Percentiles rank a stretch among this genome's conserved stretches.
These are phyloP conservation scores for Polyploca ridens DNA, from an alignment of 2,888 invertebrate genomes.

Conservation along the genomic window DNA sequence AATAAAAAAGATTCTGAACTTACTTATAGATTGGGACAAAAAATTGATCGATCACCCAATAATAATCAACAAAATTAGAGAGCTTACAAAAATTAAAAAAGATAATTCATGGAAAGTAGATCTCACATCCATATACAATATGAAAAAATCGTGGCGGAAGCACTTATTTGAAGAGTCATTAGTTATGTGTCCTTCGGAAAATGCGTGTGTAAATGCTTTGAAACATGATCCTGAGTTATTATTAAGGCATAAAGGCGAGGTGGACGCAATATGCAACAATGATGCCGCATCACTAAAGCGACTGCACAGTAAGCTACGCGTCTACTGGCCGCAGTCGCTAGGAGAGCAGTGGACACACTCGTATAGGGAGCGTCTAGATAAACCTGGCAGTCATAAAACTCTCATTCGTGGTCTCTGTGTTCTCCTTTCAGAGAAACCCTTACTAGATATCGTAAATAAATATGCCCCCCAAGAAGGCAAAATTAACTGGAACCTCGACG, in stretches of 20 bases:
- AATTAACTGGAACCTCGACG: slow-evolving; percentile 57
- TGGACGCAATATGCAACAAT: slow-evolving; percentile 43
- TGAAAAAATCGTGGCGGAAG: slow-evolving; percentile 64
- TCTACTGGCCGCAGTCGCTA: slow-evolving; percentile 61
- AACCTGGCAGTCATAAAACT: slow-evolving; percentile 47
- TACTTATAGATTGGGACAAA: slow-evolving; percentile 60
- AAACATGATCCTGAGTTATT: slow-evolving; percentile 65
- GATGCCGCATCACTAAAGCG: slow-evolving; percentile 44
- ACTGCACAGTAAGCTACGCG: slow-evolving; percentile 55
- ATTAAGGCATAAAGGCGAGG: slow-evolving; percentile 38
- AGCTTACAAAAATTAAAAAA: slow-evolving; percentile 47
- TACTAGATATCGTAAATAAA: slow-evolving; percentile 50
- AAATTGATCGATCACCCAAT: slow-evolving; percentile 50
- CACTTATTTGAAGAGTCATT: slow-evolving; percentile 65
- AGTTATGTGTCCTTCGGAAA: slow-evolving; percentile 47
- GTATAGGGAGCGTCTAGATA: slow-evolving; percentile 45
- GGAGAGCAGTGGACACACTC: slow-evolving; percentile 45
- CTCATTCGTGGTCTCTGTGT: slow-evolving; percentile 53
- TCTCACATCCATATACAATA: slow-evolving; percentile 54
- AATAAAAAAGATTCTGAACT: slow-evolving; percentile 36
- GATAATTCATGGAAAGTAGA: slow-evolving; percentile 46
- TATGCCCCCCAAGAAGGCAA: slow-evolving; percentile 58
- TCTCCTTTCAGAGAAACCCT: slow-evolving; percentile 44
- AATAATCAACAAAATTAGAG: slow-evolving; percentile 53
- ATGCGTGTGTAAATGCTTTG: slow-evolving; percentile 61